Evolutionary conservation across 2,888 invertebrate genomes (phyloP), one percentile per base, ranked within the genome.

Genomic region (Trissolcus japonicus): DNA sequence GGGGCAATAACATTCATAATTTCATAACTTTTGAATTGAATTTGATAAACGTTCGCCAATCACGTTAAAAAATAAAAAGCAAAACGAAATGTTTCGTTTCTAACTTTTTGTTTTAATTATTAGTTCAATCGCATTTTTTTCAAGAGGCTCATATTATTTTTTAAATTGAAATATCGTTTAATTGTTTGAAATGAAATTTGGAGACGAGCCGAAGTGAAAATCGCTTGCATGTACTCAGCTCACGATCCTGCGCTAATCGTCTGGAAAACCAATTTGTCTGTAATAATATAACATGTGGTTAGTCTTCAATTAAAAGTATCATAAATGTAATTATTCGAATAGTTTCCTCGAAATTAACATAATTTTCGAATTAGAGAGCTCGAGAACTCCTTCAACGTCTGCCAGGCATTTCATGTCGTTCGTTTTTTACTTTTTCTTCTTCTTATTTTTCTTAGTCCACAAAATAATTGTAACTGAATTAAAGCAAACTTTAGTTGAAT

Each of bases 281-380:
- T 60, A 69, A 60, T 68, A 68, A 68, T 68, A 68, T 68, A 68
- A 68, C 60, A 61, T 54, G 54, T 69, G 61, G 67, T 67, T 61
- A 61, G 40, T 55, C 48, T 61, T 16, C 55, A 61, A 61, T 69
- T 69, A 48, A 69, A 55, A 61, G 43, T 40, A 54, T 55, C 43
- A 60, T 55, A 69, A 61, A 54, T 60, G 54, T 48, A 60, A 60
- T 68, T 68, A 65, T 65, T 65, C 48, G 48, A 56, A 56, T 19
- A 14, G 56, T 50, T 56, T 16, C 25, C 43, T 48, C 41, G 51
- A 57, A 40, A 66, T 68, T 53, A 29, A 17, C 46, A 55, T 61
- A 29, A 66, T 66, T 57, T 66, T 25, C 51, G n/a, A 57, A 57
- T 48, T 56, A 56, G 56, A 65, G 40, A 65, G 17, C 29, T 17